Evolutionary conservation across 1,140 invertebrate species (phyloP), one percentile per base, ranked within the genome.

Genomic region (Dendroctonus valens): DNA sequence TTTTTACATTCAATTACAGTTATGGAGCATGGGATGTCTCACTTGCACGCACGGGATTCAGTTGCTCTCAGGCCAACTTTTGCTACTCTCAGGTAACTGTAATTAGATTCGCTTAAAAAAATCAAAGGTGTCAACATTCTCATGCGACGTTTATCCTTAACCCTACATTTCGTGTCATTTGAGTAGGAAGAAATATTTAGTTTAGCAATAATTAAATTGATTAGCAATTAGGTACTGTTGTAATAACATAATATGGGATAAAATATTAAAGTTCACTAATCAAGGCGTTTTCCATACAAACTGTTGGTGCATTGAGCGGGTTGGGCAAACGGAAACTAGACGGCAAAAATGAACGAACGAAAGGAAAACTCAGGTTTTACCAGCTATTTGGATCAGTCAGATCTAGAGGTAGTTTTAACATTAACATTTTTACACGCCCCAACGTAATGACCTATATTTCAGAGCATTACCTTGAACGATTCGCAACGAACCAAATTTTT

Each of bases 401-500:
- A 65, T 26, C 57, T 75, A 38, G 74, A 75, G 69, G 74, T 75
- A 70, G 54, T 57, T 8, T 39, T 26, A 46, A 6, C 38, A 52
- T 52, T 8, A 0, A 52, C 14, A 0, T 15, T 52, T 26, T 15
- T 9, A 52, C 5, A 7, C 9, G 8, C 42, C 59, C 42, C 15
- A 50, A 63, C n/a, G 42, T 46, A 46, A 46, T 44, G 15, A 59
- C n/a, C 11, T 46, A 11, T 26, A 46, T 62, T 73, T 74, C 68
- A 75, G 74, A 73, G 72, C 44, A 69, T 70, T 58, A 66, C 46
- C 11, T 68, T 74, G 59, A 73, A 75, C 67, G 80, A 77, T 69
- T 69, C 67, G 41, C 79, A 74, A 67, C 66, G 63, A 68, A 72
- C 79, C 46, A 79, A 78, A 68, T 68, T 81, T 57, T 66, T 81